Evolutionary conservation across 2,888 invertebrate genomes (phyloP).

Genomic region (Arrhopalites spinosus): DNA sequence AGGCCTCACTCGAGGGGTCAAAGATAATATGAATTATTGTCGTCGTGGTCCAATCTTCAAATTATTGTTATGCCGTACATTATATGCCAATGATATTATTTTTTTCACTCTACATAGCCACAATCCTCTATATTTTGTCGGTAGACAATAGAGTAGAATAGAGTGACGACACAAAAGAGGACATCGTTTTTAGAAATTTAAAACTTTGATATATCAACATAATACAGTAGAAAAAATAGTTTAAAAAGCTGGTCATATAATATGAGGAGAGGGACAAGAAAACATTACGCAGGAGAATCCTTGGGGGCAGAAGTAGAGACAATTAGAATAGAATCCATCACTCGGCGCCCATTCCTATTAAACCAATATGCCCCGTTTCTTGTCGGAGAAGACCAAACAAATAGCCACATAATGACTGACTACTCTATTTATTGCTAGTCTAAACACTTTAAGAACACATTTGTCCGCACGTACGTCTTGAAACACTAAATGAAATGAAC

Average conservation of each 20-base stretch:
- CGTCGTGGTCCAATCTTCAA: no score
- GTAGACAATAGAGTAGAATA: neutral
- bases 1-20: no score
- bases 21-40: no score
- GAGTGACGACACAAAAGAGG: neutral
- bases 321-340: constrained; percentile 26
- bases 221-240: no score
- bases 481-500: neutral
- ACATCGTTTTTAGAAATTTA: no score
- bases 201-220: no score
- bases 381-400: constrained; percentile 36
- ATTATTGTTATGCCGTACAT: no score
- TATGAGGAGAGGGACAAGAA: no score
- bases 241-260: neutral
- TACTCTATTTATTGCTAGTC: neutral
- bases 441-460: neutral
- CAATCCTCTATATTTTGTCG: neutral
- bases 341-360: constrained; percentile 40
- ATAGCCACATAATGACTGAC: constrained; percentile 22
- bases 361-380: constrained; percentile 35
- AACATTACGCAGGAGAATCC: neutral
- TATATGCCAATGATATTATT: neutral
- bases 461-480: neutral
- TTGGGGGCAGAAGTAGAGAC: constrained; percentile 18
- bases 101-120: neutral